Base-by-base conservation (phyloP, 1,140 invertebrate genomes). In the Atta cephalotes region DNA sequence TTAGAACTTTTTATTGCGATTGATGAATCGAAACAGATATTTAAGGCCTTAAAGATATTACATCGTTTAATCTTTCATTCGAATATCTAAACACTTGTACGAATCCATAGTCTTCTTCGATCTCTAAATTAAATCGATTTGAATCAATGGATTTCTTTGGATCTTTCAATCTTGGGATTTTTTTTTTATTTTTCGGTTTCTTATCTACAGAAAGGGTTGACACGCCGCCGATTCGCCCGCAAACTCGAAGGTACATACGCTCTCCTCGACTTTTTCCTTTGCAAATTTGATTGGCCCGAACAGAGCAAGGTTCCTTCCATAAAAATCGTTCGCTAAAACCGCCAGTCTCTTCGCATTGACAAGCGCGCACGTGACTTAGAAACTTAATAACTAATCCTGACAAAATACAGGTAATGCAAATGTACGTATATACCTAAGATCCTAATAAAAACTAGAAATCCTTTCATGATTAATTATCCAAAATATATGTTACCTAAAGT, bases 401-500 rank as follows among this genome's bases (percentile, higher is more conserved):
- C 62, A 68, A 87, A 87, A 89, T 90, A 90, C 88, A 84, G 25
- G 72, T 66, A 86, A 89, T 77, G 68, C 77, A 84, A 81, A 91
- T 5, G 21, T 74, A 70, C 70, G 78, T 87, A 80, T 78, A 35
- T 62, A 88, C 56, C 77, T 91, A 90, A 81, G 56, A 28, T 60
- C 53, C 88, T 89, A 89, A 80, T 82, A 79, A 62, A 92, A 92
- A 80, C 82, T 89, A 87, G 79, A 89, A 86, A 58, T 84, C 31
- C 35, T 86, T 82, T 56, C 58, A 63, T 76, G 63, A 56, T 79
- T 87, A 87, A 82, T 91, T 91, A 89, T 89, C 85, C 90, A 92
- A 89, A 92, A 92, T 92, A 91, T 89, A 90, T 85, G 56, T 78
- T 82, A 89, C 81, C 63, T 89, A 92, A 92, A 81, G n/a, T 58